Conservation (phyloP, 2,113 vertebrate genomes). For the Esox niger region DNA sequence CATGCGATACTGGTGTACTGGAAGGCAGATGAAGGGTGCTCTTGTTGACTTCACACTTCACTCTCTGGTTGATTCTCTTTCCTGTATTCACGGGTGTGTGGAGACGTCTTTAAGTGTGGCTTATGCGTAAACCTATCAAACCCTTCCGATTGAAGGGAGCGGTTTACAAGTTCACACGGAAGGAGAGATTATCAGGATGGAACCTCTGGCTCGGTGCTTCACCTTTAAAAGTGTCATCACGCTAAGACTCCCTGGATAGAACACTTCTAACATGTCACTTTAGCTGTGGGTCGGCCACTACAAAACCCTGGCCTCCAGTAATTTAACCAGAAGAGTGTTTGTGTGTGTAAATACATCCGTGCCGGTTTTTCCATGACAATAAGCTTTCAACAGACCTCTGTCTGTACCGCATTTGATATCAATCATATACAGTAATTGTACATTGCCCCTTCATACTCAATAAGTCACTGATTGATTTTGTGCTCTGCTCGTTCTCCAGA, state of each 20-base stretch:
- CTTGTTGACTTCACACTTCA: no score
- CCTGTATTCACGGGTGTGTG: no score
- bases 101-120: no score
- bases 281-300: background rate
- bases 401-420: conserved; percentile 24
- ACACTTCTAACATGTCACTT: background rate
- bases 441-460: conserved; percentile 6
- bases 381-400: conserved; percentile 15
- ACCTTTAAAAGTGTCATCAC: no score
- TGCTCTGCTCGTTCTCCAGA: background rate
- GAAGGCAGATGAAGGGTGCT: no score
- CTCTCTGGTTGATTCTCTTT: no score
- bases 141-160: no score
- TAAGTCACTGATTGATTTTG: conserved; percentile 40
- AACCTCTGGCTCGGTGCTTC: no score
- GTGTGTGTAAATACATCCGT: background rate
- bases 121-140: no score
- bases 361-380: background rate
- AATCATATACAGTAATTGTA: conserved; percentile 6
- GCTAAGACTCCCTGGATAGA: background rate
- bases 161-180: no score
- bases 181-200: no score
- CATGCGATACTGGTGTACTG: no score
- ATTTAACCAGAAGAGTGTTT: background rate
- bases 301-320: background rate